Conservation (phyloP, 2,888 invertebrate genomes). For the Cerceris rybyensis region DNA sequence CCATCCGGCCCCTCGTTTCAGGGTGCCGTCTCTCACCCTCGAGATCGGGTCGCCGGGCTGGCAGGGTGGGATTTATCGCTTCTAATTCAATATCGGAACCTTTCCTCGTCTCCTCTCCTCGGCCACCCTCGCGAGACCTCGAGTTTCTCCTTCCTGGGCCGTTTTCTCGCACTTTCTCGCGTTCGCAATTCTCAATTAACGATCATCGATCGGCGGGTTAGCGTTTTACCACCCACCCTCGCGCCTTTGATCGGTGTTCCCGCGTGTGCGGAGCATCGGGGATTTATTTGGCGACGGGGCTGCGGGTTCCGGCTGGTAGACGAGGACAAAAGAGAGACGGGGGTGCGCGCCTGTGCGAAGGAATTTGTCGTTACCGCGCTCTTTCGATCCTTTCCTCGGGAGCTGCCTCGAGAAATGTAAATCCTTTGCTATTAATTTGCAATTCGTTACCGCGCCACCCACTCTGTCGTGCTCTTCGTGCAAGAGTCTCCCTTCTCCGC, state of each 20-base stretch:
- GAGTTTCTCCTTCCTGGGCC: neutral
- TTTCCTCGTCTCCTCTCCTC: constrained; percentile 20
- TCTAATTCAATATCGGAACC: constrained; percentile 76
- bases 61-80: constrained; percentile 78
- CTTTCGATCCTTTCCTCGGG: constrained; percentile 42
- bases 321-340: constrained; percentile 8
- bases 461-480: constrained; percentile 42
- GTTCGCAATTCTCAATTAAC: constrained; percentile 72
- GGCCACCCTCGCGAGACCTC: neutral
- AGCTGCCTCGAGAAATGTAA: constrained; percentile 73
- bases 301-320: neutral
- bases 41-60: constrained; percentile 67
- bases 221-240: constrained; percentile 15
- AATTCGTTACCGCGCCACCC: constrained; percentile 72
- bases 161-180: constrained; percentile 33
- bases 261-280: neutral
- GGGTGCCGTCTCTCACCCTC: constrained; percentile 65
- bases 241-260: constrained; percentile 4
- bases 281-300: neutral
- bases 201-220: constrained; percentile 66
- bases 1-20: constrained; percentile 39
- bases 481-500: neutral
- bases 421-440: constrained; percentile 77
- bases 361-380: constrained; percentile 10
- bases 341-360: constrained; percentile 4